Evolutionary conservation across 2,797 vertebrate species (phyloP).

Genomic region (Hybognathus amarus): DNA sequence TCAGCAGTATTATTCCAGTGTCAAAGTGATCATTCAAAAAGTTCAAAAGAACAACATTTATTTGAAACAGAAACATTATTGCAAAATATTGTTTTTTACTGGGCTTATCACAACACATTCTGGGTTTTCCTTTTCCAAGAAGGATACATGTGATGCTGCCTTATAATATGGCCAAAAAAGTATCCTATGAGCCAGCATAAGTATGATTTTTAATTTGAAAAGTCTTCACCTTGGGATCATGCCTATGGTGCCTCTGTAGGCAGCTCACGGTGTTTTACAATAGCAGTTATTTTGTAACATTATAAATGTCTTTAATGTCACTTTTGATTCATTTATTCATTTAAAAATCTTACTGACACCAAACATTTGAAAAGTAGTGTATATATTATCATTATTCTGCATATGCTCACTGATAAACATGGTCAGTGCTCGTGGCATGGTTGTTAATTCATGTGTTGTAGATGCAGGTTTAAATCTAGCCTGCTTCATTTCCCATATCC

Average conservation of each 20-base stretch:
- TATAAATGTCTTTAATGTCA: too few species aligned
- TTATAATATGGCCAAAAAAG: neutral
- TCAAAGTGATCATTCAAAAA: neutral
- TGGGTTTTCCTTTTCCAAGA: neutral
- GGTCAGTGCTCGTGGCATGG: neutral
- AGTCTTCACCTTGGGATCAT: neutral
- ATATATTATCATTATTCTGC: neutral
- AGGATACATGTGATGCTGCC: neutral
- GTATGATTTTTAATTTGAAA: neutral
- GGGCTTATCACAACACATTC: neutral
- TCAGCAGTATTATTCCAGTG: neutral
- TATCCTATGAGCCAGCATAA: neutral
- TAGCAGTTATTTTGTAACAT: neutral
- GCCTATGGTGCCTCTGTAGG: neutral
- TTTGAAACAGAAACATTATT: too few species aligned
- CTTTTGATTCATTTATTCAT: neutral
- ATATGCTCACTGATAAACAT: neutral
- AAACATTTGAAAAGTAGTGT: neutral
- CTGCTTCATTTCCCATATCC: neutral
- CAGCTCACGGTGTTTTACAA: neutral
- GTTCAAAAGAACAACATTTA: too few species aligned
- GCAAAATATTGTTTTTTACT: too few species aligned
- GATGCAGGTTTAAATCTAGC: neutral
- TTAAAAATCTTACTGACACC: neutral
- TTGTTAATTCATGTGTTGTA: neutral